Evolutionary conservation across 2,888 invertebrate genomes (phyloP), one percentile per base, ranked within the genome.

Genomic region (Cremastinae sp.): DNA sequence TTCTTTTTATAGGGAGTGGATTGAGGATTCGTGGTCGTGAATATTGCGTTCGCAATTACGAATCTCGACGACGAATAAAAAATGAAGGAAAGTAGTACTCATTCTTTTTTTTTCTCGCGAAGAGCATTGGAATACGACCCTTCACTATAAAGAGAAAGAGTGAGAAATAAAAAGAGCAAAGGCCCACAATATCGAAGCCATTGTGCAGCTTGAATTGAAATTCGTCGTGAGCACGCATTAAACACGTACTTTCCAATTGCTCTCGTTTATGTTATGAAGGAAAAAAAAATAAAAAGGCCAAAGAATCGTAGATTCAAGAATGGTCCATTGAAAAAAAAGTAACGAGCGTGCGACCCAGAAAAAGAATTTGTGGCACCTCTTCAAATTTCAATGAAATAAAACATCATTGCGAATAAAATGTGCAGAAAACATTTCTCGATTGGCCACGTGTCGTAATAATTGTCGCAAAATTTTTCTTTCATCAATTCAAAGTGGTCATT

Each of bases 181-280:
- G 45, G 49, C 43, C 49, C 28, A 14, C 14, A 59, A 51, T 59
- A 59, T 22, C 38, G 18, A 1, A 51, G 8, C 22, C 38, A 62
- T 41, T 73, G 59, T 69, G 76, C 69, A 51, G 16, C 54, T 16
- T 80, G 83, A 84, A 85, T 84, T 28, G 28, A 84, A 83, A 84
- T 84, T 81, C 79, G 61, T 73, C 84, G 85, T 83, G 84, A 80
- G 82, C 81, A 73, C 82, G 86, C 84, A 85, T 85, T 84, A 83
- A 84, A 80, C 79, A 66, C 64, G 76, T 71, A 64, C 64, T 72
- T 66, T 75, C 75, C 71, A 56, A 74, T 36, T 61, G 61, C 47
- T 61, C 38, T 61, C 61, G 47, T 45, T 34, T 36, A 36, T 12
- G 14, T 56, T 54, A 28, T 28, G 28, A 3, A 28, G 28, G 28